phyloP scores from a whole-genome alignment of 2,888 invertebrate species.

The Cremastinae sp. region DNA sequence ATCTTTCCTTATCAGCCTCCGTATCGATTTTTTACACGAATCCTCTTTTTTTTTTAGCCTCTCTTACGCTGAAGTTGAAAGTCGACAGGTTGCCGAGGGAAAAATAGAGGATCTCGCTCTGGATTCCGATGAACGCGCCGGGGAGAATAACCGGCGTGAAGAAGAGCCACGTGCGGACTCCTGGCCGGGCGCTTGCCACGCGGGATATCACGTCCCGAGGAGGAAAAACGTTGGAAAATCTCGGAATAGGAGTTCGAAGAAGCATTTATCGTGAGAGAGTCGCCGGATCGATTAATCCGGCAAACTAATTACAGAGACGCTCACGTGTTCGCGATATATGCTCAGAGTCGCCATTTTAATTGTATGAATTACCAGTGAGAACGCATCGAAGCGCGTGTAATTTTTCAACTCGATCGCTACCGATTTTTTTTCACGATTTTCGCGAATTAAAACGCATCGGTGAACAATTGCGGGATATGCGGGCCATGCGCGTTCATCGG shows the following conservation, averaged over 20 bases:
- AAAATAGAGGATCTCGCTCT: conserved; percentile 48
- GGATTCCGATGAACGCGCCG: conserved; percentile 46
- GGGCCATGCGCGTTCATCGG: conserved; percentile 3
- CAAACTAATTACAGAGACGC: conserved; percentile 18
- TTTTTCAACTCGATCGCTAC: no score
- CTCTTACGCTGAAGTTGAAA: no score
- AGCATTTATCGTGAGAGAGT: conserved; percentile 19
- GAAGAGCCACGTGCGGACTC: conserved; percentile 43
- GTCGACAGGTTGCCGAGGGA: neutral
- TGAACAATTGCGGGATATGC: conserved; percentile 4
- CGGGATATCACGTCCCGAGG: conserved; percentile 38
- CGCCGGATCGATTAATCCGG: conserved; percentile 2
- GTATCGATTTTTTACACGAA: no score
- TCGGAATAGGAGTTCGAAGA: conserved; percentile 47
- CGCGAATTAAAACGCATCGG: neutral
- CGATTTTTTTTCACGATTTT: neutral
- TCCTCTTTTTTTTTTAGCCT: no score
- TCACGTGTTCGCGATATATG: neutral
- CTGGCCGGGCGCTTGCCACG: conserved; percentile 6
- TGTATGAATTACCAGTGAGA: neutral
- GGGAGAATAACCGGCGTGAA: conserved; percentile 31
- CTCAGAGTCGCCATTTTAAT: conserved; percentile 1
- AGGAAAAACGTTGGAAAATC: conserved; percentile 30
- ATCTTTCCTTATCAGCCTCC: no score
- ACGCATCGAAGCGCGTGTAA: no score